Evolutionary conservation across 2,113 vertebrate genomes (phyloP).

Genomic region (Oceanites oceanicus): DNA sequence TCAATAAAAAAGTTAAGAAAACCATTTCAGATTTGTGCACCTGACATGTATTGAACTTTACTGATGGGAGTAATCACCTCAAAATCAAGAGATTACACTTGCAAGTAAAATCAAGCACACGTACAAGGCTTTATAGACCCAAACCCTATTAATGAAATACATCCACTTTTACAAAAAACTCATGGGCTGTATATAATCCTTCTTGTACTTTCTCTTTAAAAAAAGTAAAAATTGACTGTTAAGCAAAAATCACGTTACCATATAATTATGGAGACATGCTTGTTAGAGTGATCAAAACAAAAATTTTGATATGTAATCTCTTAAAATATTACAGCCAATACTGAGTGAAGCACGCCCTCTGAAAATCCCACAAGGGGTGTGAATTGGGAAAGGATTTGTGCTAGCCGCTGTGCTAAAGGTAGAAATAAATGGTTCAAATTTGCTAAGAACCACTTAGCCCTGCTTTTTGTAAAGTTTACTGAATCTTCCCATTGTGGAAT

Average conservation of each 20-base stretch:
- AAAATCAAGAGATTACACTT: background rate
- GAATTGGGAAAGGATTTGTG: background rate
- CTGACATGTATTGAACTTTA: background rate
- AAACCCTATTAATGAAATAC: background rate
- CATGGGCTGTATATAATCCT: background rate
- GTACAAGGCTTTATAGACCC: background rate
- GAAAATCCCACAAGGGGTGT: background rate
- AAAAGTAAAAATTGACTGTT: background rate
- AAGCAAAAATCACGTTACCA: background rate
- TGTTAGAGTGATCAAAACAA: background rate
- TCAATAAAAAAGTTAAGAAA: background rate
- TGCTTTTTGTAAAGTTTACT: too few species aligned
- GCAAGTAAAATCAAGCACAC: background rate
- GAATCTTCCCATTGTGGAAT: background rate
- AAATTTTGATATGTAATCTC: background rate
- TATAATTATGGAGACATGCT: background rate
- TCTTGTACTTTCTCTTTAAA: background rate
- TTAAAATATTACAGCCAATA: background rate
- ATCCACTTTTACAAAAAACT: background rate
- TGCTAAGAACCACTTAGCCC: background rate
- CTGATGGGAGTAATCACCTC: too few species aligned
- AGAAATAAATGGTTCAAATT: background rate
- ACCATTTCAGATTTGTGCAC: background rate
- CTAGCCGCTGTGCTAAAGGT: background rate
- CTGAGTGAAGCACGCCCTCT: background rate